A percentile compares a stretch with the other conserved stretches of the same genome.
These are phyloP conservation scores for Mesoclemmys tuberculata DNA, from an alignment of 2,113 vertebrate species.

Conservation along the genomic window DNA sequence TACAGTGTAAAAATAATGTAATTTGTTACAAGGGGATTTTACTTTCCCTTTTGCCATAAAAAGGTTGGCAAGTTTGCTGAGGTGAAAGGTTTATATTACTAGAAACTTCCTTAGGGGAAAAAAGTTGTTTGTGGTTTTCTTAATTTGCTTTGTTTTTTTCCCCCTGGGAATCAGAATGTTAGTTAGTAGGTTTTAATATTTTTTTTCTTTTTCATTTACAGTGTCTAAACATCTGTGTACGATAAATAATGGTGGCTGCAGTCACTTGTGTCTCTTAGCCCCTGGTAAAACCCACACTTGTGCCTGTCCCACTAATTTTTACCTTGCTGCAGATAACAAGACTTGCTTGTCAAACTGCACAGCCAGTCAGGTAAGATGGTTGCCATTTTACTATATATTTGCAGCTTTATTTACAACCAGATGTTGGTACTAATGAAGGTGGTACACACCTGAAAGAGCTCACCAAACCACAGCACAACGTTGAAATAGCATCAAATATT, in stretches of 20 bases:
- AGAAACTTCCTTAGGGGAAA: background rate
- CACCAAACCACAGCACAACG: background rate
- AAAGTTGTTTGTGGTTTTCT: background rate
- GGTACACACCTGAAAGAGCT: background rate
- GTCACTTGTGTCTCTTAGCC: slow-evolving; percentile 95
- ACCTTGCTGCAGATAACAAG: slow-evolving; percentile 93
- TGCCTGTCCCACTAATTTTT: slow-evolving; percentile 97
- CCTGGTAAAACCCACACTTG: slow-evolving; percentile 89
- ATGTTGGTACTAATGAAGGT: rapidly evolving
- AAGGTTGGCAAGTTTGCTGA: background rate
- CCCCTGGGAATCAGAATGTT: background rate
- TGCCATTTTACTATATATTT: rapidly evolving
- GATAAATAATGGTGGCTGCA: slow-evolving; percentile 94
- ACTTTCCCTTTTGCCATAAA: background rate
- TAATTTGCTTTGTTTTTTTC: background rate
- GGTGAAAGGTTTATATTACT: background rate
- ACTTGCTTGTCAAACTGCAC: slow-evolving; percentile 98
- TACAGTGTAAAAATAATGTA: background rate
- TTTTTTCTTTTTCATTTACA: slow-evolving; percentile 63
- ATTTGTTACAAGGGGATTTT: background rate
- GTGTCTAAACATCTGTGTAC: slow-evolving; percentile 94
- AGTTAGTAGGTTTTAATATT: background rate
- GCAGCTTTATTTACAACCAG: too few relatives aligned
- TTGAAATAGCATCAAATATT: background rate
- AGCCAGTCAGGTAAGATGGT: slow-evolving; percentile 91